A percentile compares a stretch with the other conserved stretches of the same genome.
phyloP scores from a whole-genome alignment of 2,113 vertebrate genomes.

The Thermophis baileyi region DNA sequence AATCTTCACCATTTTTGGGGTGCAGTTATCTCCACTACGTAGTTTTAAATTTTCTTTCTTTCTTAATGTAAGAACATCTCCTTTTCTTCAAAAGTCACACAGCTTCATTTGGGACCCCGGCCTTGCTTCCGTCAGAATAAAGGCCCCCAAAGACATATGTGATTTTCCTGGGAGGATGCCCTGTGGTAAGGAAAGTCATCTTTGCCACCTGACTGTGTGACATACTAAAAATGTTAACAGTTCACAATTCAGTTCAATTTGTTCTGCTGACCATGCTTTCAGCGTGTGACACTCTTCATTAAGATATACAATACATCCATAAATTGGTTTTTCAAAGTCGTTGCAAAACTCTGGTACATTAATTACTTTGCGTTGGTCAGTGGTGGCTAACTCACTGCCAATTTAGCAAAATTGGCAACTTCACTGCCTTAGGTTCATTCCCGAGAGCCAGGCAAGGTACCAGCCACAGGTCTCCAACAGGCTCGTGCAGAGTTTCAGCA shows the following conservation, averaged over 20 bases:
- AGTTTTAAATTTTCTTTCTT: neutral
- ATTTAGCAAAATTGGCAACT: neutral
- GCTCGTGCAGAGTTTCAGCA: neutral
- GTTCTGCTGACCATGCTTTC: too few species aligned
- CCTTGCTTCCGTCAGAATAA: neutral
- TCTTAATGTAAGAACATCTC: neutral
- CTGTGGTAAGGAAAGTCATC: neutral
- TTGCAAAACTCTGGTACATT: neutral
- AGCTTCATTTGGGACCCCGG: too few species aligned
- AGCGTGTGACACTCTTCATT: too few species aligned
- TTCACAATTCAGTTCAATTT: too few species aligned
- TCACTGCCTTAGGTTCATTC: neutral
- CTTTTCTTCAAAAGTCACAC: neutral
- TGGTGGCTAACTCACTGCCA: neutral
- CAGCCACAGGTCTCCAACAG: neutral
- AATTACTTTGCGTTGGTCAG: neutral
- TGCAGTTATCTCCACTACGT: neutral
- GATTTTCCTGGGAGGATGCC: neutral
- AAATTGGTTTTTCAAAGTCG: neutral
- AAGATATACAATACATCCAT: neutral
- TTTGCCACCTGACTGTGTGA: neutral
- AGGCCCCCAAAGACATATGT: neutral
- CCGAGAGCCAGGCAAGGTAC: neutral
- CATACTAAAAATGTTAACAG: neutral
- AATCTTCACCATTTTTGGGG: too few species aligned